Percentiles rank a stretch among this genome's conserved stretches.
phyloP scores from a whole-genome alignment of 2,888 invertebrate species.

The Eulithis testata region DNA sequence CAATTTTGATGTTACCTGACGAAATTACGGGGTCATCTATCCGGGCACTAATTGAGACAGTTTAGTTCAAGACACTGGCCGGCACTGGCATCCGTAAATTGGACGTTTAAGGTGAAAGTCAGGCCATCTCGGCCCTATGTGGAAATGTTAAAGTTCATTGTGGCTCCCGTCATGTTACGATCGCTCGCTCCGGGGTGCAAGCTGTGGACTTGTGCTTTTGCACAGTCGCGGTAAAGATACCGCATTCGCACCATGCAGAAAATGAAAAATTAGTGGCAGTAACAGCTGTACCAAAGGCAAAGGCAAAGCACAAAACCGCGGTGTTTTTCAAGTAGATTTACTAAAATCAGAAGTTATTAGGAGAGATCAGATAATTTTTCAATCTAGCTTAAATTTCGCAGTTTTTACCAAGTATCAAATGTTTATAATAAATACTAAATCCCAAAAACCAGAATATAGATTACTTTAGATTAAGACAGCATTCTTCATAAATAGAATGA shows the following conservation, averaged over 20 bases:
- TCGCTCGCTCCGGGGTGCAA: constrained; percentile 69
- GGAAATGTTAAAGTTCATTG: constrained; percentile 80
- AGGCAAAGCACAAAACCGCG: too few species aligned
- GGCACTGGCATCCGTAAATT: constrained; percentile 78
- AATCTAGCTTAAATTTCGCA: too few species aligned
- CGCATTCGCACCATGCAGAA: constrained; percentile 23
- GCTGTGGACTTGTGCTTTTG: constrained; percentile 46
- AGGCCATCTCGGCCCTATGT: constrained; percentile 67
- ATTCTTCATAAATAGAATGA: constrained; percentile 32
- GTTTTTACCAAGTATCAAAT: constrained; percentile 7
- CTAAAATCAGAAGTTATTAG: too few species aligned
- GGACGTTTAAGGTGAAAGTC: constrained; percentile 82
- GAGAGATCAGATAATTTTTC: too few species aligned
- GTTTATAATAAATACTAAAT: constrained; percentile 5
- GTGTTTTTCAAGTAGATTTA: too few species aligned
- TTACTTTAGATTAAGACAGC: constrained; percentile 19
- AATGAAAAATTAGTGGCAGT: background rate
- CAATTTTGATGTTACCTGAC: constrained; percentile 68
- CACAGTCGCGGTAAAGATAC: constrained; percentile 51
- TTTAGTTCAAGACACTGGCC: constrained; percentile 78
- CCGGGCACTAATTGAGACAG: constrained; percentile 82
- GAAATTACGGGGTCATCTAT: constrained; percentile 81
- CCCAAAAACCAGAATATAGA: constrained; percentile 14
- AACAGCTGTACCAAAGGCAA: too few species aligned
- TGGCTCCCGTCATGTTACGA: constrained; percentile 75